Base-by-base conservation (phyloP, 23 tunicate species). In the Corella eumyota region DNA sequence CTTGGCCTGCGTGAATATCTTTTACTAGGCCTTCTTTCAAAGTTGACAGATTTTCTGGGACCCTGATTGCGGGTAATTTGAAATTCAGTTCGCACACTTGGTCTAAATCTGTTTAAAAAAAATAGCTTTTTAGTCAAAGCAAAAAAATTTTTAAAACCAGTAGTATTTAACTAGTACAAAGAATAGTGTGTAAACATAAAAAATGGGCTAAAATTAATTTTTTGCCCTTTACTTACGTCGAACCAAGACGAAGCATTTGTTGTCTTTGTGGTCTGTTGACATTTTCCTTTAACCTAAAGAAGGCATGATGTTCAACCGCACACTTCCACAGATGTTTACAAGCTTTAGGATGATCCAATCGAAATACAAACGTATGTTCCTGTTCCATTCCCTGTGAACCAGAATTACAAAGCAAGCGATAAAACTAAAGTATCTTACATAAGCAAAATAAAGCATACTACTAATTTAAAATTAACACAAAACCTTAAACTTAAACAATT, bases 251-350 rank as follows among this genome's bases (percentile, higher is more conserved):
- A 21, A 86, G 60, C 59, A 86, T 67, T 51, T 86, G 95, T 40
- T 71, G 62, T 60, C 95, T 40, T 33, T 77, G 65, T 31, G 48
- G 35, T 32, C 61, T 44, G 20, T 38, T 30, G 13, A 81, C 92
- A 58, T 81, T 81, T 0, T 73, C 25, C 45, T 81, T 80, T 4
- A 90, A 74, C 24, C 98, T 40, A 77, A 90, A 90, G 75, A 90
- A 90, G 0, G 98, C 83, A 50, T 90, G 98, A 75, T 90, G 98
- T 54, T 90, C 98, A 2, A 90, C 75, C 19, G 98, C 98, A 50
- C 98, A 90, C 51, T 90, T 90, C 98, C 98, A 90, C 48, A 90
- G 56, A 37, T 90, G 98, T 62, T 90, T 90, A 61, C 98, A 90
- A 22, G 92, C 92, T 51, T 90, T 90, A n/a, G 86, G 58, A 9